Conservation (phyloP, 2,113 vertebrate species). For the Galemys pyrenaicus region DNA sequence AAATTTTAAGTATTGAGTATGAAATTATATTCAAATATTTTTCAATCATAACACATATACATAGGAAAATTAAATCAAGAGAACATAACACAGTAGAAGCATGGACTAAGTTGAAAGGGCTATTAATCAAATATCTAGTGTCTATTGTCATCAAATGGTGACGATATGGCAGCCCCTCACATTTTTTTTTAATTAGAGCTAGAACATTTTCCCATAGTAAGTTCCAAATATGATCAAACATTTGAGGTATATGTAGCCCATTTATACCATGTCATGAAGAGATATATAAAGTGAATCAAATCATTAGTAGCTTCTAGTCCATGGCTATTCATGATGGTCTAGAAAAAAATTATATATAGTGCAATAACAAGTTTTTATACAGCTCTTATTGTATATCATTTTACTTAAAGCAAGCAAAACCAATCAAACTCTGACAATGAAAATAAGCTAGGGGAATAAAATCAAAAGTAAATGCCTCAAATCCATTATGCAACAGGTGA, state of each 20-base stretch:
- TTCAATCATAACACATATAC: not conserved
- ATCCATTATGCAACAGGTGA: not conserved
- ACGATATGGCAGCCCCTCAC: not conserved
- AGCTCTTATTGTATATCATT: not conserved
- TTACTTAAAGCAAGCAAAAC: constrained; percentile 34
- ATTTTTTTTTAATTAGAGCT: not conserved
- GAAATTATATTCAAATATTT: not conserved
- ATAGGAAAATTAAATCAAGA: not conserved
- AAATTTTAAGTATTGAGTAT: not conserved
- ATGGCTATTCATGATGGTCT: not conserved
- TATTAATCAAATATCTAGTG: not conserved
- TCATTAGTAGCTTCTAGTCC: not conserved
- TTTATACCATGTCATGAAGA: not conserved
- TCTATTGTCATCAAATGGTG: not conserved
- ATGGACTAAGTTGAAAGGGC: no score
- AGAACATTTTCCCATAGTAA: not conserved
- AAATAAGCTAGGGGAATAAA: not conserved
- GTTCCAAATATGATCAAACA: not conserved
- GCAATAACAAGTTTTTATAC: not conserved
- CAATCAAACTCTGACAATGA: not conserved
- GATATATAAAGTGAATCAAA: not conserved
- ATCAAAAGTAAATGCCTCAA: not conserved
- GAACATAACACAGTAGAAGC: fast-evolving
- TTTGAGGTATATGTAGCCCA: not conserved
- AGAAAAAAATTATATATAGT: not conserved